Evolutionary conservation across 2,797 vertebrate genomes (phyloP), one percentile per base, ranked within the genome.

Genomic region (Chiloscyllium punctatum): DNA sequence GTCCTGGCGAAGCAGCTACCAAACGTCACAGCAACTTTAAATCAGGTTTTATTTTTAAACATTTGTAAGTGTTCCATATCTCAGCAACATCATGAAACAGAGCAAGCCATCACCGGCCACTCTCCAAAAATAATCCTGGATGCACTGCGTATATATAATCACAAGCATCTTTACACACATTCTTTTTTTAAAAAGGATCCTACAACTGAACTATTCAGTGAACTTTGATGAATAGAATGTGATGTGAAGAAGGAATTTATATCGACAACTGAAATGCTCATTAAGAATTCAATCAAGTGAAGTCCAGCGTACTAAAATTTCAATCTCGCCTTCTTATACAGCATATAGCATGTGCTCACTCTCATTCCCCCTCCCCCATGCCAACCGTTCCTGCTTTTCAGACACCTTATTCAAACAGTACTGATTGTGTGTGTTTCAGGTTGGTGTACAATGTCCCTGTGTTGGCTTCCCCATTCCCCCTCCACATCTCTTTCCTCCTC

Each of bases 241-340:
- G 94, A 95, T 57, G 71, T 48, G 48, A 30, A n/a, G 48, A 13
- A 77, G 71, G 71, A 77, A 72, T 95, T 95, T 95, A 27, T 95
- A 95, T 95, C 2, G 94, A 95, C 69, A 57, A 77, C 94, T 53
- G 71, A 95, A 95, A 95, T 53, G 23, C 94, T 95, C 71, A 77
- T 95, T 95, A 95, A 53, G 94, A 95, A 95, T 95, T 74, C 94
- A 95, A 77, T 77, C 74, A 95, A 72, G 94, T 95, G 71, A 95
- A 95, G 51, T 57, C 94, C 94, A 95, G 94, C 94, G 15, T 51
- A 77, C 94, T 95, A 57, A 95, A 92, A 74, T 95, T 77, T 53
- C 69, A 51, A 95, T 95, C 94, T 95, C 69, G 27, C 15, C 94
- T 71, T 77, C 94, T 77, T 33, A n/a, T 13, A 95, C 13, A 51